Base-by-base conservation (phyloP, 2,888 invertebrate species). In the Neria commutata region DNA sequence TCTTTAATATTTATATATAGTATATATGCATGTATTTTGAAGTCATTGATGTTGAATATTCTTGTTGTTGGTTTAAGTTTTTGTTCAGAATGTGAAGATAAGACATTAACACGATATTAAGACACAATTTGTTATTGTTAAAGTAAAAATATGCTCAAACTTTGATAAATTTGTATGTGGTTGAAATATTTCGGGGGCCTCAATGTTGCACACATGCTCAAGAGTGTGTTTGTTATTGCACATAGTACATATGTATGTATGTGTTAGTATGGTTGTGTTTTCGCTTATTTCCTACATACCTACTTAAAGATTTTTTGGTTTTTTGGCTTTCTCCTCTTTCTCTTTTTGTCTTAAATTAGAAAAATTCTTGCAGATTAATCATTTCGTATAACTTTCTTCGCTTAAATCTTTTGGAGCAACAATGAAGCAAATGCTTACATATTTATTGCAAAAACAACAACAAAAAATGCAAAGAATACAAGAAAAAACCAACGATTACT, bases 271-370 rank as follows among this genome's bases (percentile, higher is more conserved):
- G 11, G 40, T 21, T 49, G 33, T 54, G 59, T 58, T 46, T 63
- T 60, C 65, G 56, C 56, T 61, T 63, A 64, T 46, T 62, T 67
- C 65, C 66, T 72, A 72, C 75, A 74, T 75, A 74, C 75, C 74
- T 72, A 74, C 68, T 69, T 62, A 74, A 74, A 71, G 75, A 73
- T 75, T 74, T 74, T 74, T 71, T 70, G 70, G 5, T 58, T 51
- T 60, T 56, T 47, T 25, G 48, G 45, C 45, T 17, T 56, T 56
- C 52, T 53, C 34, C 34, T 19, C 45, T 60, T 37, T 21, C 56
- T 55, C 26, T 19, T 23, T 34, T 33, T 60, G 45, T 37, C 26
- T 26, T 50, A 29, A 29, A 29, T 8, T 8, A 11, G 29, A 29
- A 8, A 29, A 29, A 8, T 11, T 29, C 29, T 11, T 5, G 6